Evolutionary conservation across 1,140 invertebrate species (phyloP).

Genomic region (Mycetomoellerius zeteki): DNA sequence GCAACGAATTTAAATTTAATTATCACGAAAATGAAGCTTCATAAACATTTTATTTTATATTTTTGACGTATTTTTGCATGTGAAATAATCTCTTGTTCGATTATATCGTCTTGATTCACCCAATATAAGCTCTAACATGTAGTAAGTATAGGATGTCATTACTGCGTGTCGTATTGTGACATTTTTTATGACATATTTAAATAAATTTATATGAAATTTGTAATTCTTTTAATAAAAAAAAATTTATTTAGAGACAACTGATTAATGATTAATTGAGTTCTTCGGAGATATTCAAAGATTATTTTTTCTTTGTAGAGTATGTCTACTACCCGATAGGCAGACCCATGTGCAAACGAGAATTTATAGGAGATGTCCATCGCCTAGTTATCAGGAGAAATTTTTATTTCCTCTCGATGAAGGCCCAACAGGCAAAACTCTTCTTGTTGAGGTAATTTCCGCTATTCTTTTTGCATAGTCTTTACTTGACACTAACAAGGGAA

Average conservation of each 20-base stretch:
- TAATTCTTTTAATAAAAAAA: neutral
- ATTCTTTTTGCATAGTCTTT: neutral
- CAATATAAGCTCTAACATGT: neutral
- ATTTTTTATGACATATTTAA: neutral
- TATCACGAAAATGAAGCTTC: too few species aligned
- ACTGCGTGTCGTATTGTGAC: neutral
- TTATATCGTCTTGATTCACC: too few species aligned
- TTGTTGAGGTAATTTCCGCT: conserved; percentile 79
- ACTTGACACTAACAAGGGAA: neutral
- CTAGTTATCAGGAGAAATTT: conserved; percentile 92
- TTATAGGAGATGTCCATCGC: conserved; percentile 89
- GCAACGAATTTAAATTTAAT: too few species aligned
- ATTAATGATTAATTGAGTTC: conserved; percentile 17
- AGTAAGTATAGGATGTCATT: neutral
- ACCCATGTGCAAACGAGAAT: conserved; percentile 92
- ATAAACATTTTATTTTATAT: too few species aligned
- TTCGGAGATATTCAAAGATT: neutral
- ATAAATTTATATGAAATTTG: neutral
- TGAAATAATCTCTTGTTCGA: too few species aligned
- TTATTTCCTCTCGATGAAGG: conserved; percentile 89
- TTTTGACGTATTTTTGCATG: too few species aligned
- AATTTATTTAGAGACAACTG: neutral
- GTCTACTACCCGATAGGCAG: conserved; percentile 91
- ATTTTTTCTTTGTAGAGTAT: conserved; percentile 86
- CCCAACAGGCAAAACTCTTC: conserved; percentile 80